Evolutionary conservation across 2,113 vertebrate species (phyloP).

Genomic region (Kryptolebias marmoratus): DNA sequence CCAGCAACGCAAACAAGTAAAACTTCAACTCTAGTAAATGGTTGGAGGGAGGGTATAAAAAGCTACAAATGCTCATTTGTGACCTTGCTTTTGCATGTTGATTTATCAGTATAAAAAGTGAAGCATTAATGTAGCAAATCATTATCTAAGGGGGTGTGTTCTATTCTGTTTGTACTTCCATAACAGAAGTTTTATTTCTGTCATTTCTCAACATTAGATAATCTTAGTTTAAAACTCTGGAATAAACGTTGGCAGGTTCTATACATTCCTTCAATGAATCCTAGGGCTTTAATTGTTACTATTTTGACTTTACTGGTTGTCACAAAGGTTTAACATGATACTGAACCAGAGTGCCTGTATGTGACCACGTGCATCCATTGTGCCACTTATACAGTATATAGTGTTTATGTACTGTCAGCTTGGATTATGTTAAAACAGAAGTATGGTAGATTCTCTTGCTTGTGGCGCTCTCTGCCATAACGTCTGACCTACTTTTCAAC

Average conservation of each 20-base stretch:
- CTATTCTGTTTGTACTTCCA: too few relatives aligned
- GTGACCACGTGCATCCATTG: neutral
- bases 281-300: neutral
- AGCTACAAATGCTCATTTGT: neutral
- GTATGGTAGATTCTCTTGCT: constrained; percentile 22
- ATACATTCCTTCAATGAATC: too few relatives aligned
- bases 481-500: constrained; percentile 48
- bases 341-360: neutral
- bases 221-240: too few relatives aligned
- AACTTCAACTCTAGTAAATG: neutral
- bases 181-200: too few relatives aligned
- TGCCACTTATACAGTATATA: neutral
- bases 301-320: neutral
- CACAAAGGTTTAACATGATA: neutral
- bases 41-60: neutral
- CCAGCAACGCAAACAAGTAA: neutral
- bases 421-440: neutral
- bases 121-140: too few relatives aligned
- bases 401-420: constrained; percentile 3
- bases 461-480: constrained; percentile 21
- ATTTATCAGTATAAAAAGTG: too few relatives aligned
- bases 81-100: neutral
- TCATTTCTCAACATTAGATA: too few relatives aligned
- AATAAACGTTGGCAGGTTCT: too few relatives aligned
- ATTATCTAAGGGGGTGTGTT: too few relatives aligned